Conservation (phyloP, 2,113 vertebrate genomes). For the Corythaeola cristata region DNA sequence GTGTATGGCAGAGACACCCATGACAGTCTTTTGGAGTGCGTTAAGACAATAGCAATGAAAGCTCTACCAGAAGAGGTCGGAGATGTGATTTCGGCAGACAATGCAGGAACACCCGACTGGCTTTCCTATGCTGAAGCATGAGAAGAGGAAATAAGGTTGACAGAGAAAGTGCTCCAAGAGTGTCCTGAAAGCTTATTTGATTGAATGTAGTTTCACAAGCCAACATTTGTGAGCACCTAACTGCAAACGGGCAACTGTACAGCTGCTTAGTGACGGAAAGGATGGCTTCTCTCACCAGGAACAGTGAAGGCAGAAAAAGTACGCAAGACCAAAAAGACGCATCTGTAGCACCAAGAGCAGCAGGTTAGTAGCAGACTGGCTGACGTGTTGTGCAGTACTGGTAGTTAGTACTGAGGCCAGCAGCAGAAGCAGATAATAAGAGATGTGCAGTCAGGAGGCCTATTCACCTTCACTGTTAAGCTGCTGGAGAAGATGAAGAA, state of each 20-base stretch:
- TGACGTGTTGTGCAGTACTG: neutral
- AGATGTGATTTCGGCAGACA: neutral
- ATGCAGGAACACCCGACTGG: neutral
- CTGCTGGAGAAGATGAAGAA: neutral
- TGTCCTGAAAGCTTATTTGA: neutral
- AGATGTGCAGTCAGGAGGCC: neutral
- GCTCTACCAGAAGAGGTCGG: neutral
- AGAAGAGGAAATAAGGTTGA: neutral
- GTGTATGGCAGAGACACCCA: neutral
- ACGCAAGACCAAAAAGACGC: neutral
- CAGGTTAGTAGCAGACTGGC: neutral
- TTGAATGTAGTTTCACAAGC: neutral
- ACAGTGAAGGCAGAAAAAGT: neutral
- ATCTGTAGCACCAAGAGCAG: neutral
- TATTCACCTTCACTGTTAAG: neutral
- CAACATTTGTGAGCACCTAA: fast-evolving
- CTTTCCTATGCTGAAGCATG: neutral
- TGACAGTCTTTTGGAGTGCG: neutral
- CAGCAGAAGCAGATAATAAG: neutral
- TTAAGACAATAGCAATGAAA: neutral
- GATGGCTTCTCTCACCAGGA: neutral
- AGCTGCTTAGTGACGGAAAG: neutral
- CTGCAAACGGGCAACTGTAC: neutral
- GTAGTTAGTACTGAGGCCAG: neutral
- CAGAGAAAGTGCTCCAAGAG: neutral